phyloP scores from a whole-genome alignment of 2,113 vertebrate genomes.

The Chaetodon auriga region DNA sequence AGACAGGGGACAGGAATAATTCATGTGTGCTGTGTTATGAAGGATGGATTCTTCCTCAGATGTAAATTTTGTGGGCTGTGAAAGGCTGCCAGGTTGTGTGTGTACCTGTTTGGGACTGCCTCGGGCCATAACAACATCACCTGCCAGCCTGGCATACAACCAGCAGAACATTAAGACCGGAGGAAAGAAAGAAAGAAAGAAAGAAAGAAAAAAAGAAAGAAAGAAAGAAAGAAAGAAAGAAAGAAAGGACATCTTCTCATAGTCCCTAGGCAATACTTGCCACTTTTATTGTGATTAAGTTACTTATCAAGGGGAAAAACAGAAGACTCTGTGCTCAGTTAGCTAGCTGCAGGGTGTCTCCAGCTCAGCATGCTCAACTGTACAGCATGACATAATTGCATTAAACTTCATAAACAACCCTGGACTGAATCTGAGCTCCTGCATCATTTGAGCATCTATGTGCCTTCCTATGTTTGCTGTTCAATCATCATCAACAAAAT shows the following conservation, averaged over 20 bases:
- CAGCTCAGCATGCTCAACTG: no score
- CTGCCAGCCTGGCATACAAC: constrained; percentile 18
- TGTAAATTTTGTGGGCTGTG: constrained; percentile 6
- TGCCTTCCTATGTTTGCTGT: no score
- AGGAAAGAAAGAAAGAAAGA: background rate
- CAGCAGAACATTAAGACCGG: background rate
- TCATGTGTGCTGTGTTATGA: constrained; percentile 27
- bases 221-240: no score
- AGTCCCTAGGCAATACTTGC: no score
- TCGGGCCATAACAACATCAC: constrained; percentile 44
- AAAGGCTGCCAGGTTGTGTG: background rate
- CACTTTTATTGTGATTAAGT: background rate
- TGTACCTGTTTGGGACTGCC: constrained; percentile 29
- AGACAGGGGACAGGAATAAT: constrained; percentile 29
- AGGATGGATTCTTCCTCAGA: background rate
- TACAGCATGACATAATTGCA: no score
- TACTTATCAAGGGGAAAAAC: background rate
- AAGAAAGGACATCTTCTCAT: no score
- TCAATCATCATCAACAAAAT: no score
- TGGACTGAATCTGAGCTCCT: no score
- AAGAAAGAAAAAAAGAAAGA: no score
- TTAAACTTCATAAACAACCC: no score
- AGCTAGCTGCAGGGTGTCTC: no score
- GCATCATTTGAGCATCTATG: no score
- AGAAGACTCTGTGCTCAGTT: background rate